Evolutionary conservation across 1,140 invertebrate species (phyloP), one percentile per base, ranked within the genome.

Genomic region (Whitmania pigra): DNA sequence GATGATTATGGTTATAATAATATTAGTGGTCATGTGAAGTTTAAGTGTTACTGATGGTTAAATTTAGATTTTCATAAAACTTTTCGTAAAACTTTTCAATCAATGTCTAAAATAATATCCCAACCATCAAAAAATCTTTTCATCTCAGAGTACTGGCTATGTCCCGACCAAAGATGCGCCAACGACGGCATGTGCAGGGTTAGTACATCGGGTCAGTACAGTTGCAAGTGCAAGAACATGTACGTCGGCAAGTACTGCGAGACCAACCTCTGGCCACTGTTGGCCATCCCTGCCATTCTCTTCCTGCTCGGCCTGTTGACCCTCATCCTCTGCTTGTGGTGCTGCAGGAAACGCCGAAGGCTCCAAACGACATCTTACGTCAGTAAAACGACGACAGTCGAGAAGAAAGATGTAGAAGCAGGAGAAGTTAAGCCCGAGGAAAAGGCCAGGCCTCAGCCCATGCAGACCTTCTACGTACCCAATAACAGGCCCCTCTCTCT

Each of bases 171-270:
- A n/a, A 63, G 29, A 31, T 63, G 57, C 18, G 57, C 22, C 22
- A 63, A 63, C 15, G 57, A 31, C 6, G 57, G 57, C 57, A 2
- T 2, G 22, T 63, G 57, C 11, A 63, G 4, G 11, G 57, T 63
- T n/a, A 63, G 29, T 31, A 63, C 11, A 25, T 22, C 57, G 6
- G 57, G 57, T 7, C 22, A 31, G 29, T 63, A 63, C 29, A 25
- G 22, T 13, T 63, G 57, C 57, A 63, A 25, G 22, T 63, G 57
- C 11, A 63, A 63, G 29, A 25, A 7, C 22, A 31, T 22, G 29
- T 63, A 63, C 57, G 15, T 63, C 57, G 57, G 57, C 22, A 63
- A 63, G 22, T 63, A 63, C 29, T 63, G 57, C 29, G 57, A 63
- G 22, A 63, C 29, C 9, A 63, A 63, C 29, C 29, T 63, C 22